Conservation (phyloP, 2,797 vertebrate genomes). For the Diplodus puntazzo region DNA sequence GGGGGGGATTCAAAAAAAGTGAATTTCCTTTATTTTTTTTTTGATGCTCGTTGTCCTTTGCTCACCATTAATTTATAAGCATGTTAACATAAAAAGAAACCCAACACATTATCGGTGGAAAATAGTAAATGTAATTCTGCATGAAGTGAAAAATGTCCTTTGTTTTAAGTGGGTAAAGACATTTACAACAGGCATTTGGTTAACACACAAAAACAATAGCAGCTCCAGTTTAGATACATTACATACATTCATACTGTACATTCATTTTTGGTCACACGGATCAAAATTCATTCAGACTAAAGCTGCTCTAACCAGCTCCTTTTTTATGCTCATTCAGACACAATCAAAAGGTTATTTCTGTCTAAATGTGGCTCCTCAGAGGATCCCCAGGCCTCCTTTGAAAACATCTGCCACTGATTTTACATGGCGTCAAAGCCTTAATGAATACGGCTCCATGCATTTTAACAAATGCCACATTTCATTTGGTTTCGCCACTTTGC, state of each 20-base stretch:
- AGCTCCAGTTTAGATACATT: conserved; percentile 14
- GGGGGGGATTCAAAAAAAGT: neutral
- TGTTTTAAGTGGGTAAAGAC: neutral
- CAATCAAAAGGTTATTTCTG: conserved; percentile 70
- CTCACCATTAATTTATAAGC: neutral
- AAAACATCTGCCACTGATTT: conserved; percentile 88
- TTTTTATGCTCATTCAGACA: conserved; percentile 60
- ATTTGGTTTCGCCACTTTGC: conserved; percentile 71
- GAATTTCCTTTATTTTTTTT: conserved; percentile 15
- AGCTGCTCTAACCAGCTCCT: conserved; percentile 11
- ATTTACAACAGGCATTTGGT: neutral
- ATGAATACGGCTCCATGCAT: conserved; percentile 81
- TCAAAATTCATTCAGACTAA: conserved; percentile 32
- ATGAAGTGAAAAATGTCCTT: conserved; percentile 5
- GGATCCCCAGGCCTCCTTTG: conserved; percentile 65
- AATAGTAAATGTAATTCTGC: neutral
- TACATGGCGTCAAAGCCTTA: conserved; percentile 83
- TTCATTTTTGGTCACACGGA: conserved; percentile 26
- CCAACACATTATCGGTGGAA: neutral
- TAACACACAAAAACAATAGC: conserved; percentile 1
- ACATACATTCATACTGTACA: conserved; percentile 11
- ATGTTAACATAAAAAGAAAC: conserved; percentile 17
- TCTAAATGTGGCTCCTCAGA: conserved; percentile 65
- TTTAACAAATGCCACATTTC: conserved; percentile 79
- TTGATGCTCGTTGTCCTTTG: conserved; percentile 5